Percentiles rank a stretch among this genome's conserved stretches.
phyloP scores from a whole-genome alignment of 2,113 vertebrate species.

The Verasper variegatus region DNA sequence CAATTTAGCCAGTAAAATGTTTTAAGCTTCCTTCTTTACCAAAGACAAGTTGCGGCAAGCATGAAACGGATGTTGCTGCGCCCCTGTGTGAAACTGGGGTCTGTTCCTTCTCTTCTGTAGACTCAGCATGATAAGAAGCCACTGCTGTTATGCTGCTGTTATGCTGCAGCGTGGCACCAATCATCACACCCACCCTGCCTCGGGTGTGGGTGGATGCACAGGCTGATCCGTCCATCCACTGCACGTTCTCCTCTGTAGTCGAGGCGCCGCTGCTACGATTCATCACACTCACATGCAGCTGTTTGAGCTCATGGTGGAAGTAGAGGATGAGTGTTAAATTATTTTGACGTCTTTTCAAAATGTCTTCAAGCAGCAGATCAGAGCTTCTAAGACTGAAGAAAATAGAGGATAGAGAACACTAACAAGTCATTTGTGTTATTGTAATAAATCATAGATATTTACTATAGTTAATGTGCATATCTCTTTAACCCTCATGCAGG shows the following conservation, averaged over 20 bases:
- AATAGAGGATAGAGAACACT: not conserved
- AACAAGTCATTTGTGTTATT: not conserved
- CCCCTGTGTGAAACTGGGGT: not conserved
- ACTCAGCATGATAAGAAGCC: conserved; percentile 36
- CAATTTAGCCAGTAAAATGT: not conserved
- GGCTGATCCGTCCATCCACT: conserved; percentile 36
- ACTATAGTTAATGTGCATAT: not conserved
- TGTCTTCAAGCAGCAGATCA: not conserved
- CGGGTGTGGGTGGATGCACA: conserved; percentile 62
- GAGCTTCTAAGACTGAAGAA: not conserved
- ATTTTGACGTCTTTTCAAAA: conserved; percentile 2
- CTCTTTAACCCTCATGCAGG: not conserved
- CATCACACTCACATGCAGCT: conserved; percentile 20
- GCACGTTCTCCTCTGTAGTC: conserved; percentile 18
- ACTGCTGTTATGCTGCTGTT: conserved; percentile 43
- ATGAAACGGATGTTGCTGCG: conserved; percentile 11
- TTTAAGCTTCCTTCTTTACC: not conserved
- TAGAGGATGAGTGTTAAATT: not conserved
- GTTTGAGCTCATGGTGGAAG: not conserved
- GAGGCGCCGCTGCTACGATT: conserved; percentile 17
- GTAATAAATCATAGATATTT: not conserved
- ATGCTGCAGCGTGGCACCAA: conserved; percentile 33
- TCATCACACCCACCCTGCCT: conserved; percentile 53
- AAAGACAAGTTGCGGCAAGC: not conserved
- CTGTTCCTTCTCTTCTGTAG: conserved; percentile 3